Evolutionary conservation across 2,888 invertebrate species (phyloP), one percentile per base, ranked within the genome.

Genomic region (Alcis repandata): DNA sequence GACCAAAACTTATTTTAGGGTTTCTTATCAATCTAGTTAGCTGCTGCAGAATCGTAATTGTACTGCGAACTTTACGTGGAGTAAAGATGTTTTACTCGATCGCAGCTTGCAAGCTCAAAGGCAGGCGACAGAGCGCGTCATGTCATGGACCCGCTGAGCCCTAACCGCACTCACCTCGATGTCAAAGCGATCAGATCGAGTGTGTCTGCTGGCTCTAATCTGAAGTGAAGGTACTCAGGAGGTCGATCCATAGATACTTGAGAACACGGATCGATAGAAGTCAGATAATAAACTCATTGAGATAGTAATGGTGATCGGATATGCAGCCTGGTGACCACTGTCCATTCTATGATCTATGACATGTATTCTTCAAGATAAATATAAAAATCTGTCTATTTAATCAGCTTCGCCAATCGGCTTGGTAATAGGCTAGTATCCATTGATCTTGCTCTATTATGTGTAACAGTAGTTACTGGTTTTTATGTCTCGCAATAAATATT

Each of bases 121-220:
- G 79, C 81, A 80, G 79, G 87, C 85, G 86, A 79, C 74, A 84
- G 85, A 86, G 78, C 87, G 85, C 84, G 84, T 86, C 84, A 86
- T 83, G 84, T 86, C 84, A 86, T 83, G 79, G 67, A 80, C 79
- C 80, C 77, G 78, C 77, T 79, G 81, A 73, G 75, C 73, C 71
- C 77, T 80, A 83, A 82, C 77, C 85, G 73, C 82, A 80, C 72
- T 70, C 41, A 41, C 38, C 38, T 13, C 38, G 13, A 38, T 7
- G 38, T 38, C 68, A 73, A 69, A 71, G 71, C 72, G 68, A 63
- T 43, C 45, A 22, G 13, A 20, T 45, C 45, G 20, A 22, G 22
- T 45, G 19, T 45, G 4, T 22, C 45, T 45, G 11, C 11, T 11
- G 6, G 7, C 2, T 45, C 45, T 41, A 19, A 19, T 10, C 9